Percentiles rank a stretch among this genome's conserved stretches.
These are phyloP conservation scores for Nesogale talazaci DNA, from an alignment of 2,113 vertebrate species.

Conservation along the genomic window DNA sequence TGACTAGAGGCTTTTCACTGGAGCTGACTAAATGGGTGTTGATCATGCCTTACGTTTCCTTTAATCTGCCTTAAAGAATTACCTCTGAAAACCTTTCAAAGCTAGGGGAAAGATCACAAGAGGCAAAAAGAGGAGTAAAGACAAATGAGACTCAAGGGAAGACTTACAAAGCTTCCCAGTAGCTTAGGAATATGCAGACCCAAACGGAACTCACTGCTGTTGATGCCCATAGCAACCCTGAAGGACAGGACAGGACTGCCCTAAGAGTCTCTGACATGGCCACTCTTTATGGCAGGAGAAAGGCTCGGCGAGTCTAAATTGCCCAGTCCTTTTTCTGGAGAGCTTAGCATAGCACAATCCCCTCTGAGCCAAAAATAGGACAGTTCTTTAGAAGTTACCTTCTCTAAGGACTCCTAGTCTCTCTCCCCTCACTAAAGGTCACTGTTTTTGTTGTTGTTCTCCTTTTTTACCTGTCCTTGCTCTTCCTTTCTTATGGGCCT, in stretches of 20 bases:
- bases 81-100: slow-evolving; percentile 34
- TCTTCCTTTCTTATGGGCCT: background rate
- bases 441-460: background rate
- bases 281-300: too few species aligned
- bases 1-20: slow-evolving; percentile 44
- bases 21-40: background rate
- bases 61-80: background rate
- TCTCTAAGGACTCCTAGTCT: background rate
- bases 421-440: background rate
- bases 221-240: too few species aligned
- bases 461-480: background rate
- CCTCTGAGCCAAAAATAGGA: background rate
- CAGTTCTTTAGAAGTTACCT: background rate
- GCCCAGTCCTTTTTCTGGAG: background rate
- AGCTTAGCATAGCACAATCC: background rate
- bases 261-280: too few species aligned
- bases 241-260: too few species aligned
- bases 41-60: slow-evolving; percentile 7
- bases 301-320: background rate
- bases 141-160: background rate
- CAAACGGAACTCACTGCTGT: too few species aligned
- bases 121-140: background rate
- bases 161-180: background rate
- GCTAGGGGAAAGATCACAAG: background rate
- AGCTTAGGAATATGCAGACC: background rate